Conservation (phyloP, 2,888 invertebrate genomes). For the Xestoiulus laeticollis region DNA sequence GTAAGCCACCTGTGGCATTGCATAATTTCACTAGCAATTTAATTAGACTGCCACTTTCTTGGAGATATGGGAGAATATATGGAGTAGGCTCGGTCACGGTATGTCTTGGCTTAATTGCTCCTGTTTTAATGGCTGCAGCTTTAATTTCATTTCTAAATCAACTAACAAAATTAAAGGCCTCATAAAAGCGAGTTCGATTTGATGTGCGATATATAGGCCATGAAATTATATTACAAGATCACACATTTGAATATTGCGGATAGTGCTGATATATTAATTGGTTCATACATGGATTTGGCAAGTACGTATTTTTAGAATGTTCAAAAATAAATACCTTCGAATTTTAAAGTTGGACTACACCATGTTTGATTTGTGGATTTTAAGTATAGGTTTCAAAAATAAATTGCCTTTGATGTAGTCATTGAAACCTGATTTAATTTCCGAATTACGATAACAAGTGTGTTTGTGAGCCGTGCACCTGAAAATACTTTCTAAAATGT, state of each 20-base stretch:
- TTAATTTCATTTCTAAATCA: conserved; percentile 13
- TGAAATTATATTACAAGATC: not conserved
- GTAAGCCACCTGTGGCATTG: conserved; percentile 9
- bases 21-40: not conserved
- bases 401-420: not conserved
- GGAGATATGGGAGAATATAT: not conserved
- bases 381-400: not conserved
- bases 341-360: too few relatives aligned
- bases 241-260: not conserved
- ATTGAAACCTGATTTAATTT: not conserved
- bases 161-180: not conserved
- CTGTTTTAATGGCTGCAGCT: not conserved
- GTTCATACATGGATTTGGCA: not conserved
- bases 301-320: not conserved
- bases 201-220: not conserved
- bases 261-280: not conserved
- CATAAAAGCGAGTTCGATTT: not conserved
- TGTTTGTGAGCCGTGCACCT: not conserved
- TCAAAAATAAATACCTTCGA: too few relatives aligned
- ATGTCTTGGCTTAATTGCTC: not conserved
- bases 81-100: not conserved
- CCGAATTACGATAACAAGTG: not conserved
- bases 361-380: not conserved
- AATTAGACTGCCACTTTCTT: conserved; percentile 17
- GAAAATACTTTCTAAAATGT: not conserved